A percentile compares a stretch with the other conserved stretches of the same genome.
These are phyloP conservation scores for Manacus vitellinus DNA, from an alignment of 2,113 vertebrate species.

Conservation along the genomic window DNA sequence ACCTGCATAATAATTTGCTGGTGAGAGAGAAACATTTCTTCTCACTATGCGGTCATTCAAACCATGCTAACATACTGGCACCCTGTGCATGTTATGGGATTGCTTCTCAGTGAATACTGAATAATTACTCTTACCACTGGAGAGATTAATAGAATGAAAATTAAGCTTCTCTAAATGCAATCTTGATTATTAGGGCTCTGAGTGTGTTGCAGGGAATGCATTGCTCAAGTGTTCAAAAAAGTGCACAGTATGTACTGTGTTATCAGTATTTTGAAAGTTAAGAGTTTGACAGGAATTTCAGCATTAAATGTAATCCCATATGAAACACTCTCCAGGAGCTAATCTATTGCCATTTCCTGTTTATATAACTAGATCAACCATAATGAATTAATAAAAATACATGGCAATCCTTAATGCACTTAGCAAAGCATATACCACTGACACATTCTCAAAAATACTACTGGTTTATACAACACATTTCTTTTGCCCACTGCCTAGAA, in stretches of 20 bases:
- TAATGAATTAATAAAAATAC: constrained; percentile 38
- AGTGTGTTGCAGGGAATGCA: neutral
- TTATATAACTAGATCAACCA: constrained; percentile 27
- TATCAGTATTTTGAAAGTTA: constrained; percentile 55
- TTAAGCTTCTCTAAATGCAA: constrained; percentile 47
- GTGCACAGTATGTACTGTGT: constrained; percentile 33
- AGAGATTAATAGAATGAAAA: constrained; percentile 58
- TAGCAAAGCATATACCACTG: neutral
- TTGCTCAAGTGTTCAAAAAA: constrained; percentile 40
- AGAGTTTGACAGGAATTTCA: constrained; percentile 40
- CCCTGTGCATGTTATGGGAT: constrained; percentile 32
- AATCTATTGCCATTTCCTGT: constrained; percentile 52
- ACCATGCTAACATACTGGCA: constrained; percentile 13
- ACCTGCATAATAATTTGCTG: constrained; percentile 5
- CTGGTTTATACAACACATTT: neutral
- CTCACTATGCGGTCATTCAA: constrained; percentile 47
- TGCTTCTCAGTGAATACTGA: constrained; percentile 27
- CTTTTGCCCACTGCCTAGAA: neutral
- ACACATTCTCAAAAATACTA: neutral
- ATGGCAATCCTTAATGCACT: neutral
- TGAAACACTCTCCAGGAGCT: constrained; percentile 29
- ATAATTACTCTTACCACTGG: constrained; percentile 51
- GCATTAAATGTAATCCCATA: constrained; percentile 53
- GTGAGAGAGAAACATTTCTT: constrained; percentile 8
- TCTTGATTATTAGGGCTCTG: constrained; percentile 47